phyloP scores from a whole-genome alignment of 1,140 invertebrate genomes.

The Heliconius congener region DNA sequence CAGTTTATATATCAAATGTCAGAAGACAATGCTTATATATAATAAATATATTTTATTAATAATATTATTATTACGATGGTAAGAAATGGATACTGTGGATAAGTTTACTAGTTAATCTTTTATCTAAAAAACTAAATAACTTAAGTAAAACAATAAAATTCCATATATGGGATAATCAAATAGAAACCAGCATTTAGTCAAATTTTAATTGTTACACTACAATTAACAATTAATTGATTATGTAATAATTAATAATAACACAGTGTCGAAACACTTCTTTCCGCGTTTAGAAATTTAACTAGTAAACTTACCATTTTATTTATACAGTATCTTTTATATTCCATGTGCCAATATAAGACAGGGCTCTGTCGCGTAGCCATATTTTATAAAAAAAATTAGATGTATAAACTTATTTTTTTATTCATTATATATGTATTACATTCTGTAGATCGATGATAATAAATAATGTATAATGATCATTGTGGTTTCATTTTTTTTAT shows the following conservation, averaged over 20 bases:
- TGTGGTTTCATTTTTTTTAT: slow-evolving; percentile 29
- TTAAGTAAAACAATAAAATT: not conserved
- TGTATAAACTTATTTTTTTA: slow-evolving; percentile 70
- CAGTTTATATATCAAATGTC: slow-evolving; percentile 70
- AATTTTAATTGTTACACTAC: too few relatives aligned
- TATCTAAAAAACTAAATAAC: not conserved
- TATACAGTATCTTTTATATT: slow-evolving; percentile 43
- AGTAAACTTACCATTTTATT: not conserved
- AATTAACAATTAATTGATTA: too few relatives aligned
- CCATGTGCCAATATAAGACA: slow-evolving; percentile 76
- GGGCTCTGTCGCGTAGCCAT: slow-evolving; percentile 70
- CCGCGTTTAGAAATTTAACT: not conserved
- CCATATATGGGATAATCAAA: not conserved
- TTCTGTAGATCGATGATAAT: slow-evolving; percentile 73
- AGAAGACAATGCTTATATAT: slow-evolving; percentile 49
- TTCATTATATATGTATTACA: slow-evolving; percentile 72
- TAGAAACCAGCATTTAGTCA: too few relatives aligned
- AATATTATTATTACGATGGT: slow-evolving; percentile 54
- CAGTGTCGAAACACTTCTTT: not conserved
- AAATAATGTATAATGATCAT: slow-evolving; percentile 52
- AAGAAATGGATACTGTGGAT: slow-evolving; percentile 34
- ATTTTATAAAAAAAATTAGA: slow-evolving; percentile 69
- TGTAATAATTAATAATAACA: too few relatives aligned
- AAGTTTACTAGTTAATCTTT: not conserved
- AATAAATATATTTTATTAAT: slow-evolving; percentile 51